Conservation (phyloP, 2,113 vertebrate genomes). For the Neogobius melanostomus region DNA sequence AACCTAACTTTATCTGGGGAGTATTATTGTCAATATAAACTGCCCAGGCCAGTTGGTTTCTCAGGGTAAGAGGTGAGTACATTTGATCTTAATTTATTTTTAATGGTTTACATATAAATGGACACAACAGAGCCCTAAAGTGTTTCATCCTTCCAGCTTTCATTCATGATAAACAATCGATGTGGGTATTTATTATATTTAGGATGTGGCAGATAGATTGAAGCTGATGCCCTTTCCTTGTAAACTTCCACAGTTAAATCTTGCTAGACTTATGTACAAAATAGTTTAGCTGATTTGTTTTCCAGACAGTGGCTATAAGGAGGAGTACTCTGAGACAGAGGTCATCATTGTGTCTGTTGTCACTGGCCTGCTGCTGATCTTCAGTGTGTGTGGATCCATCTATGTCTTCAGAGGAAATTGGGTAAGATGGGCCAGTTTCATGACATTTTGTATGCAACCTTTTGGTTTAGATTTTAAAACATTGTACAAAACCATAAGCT, state of each 20-base stretch:
- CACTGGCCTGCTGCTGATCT: constrained; percentile 56
- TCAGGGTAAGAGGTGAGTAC: constrained; percentile 62
- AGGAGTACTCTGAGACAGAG: background rate
- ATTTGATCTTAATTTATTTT: background rate
- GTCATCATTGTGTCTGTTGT: constrained; percentile 21
- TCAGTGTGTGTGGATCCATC: constrained; percentile 62
- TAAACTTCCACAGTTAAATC: too few species aligned
- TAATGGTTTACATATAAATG: too few species aligned
- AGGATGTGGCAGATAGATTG: too few species aligned
- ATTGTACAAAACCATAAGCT: too few species aligned
- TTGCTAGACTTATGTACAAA: too few species aligned
- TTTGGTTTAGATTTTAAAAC: too few species aligned
- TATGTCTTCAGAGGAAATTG: constrained; percentile 64
- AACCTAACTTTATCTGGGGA: constrained; percentile 41
- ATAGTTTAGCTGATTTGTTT: constrained; percentile 14
- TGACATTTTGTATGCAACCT: too few species aligned
- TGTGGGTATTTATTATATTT: too few species aligned
- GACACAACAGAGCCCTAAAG: too few species aligned
- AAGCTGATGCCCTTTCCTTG: too few species aligned
- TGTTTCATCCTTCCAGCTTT: too few species aligned
- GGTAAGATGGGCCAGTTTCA: constrained; percentile 47
- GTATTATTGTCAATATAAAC: constrained; percentile 47
- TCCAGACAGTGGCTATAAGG: constrained; percentile 55
- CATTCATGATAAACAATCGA: too few species aligned
- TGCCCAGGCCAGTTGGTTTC: constrained; percentile 32